Conservation (phyloP, 2,113 vertebrate species). For the Axis porcinus region DNA sequence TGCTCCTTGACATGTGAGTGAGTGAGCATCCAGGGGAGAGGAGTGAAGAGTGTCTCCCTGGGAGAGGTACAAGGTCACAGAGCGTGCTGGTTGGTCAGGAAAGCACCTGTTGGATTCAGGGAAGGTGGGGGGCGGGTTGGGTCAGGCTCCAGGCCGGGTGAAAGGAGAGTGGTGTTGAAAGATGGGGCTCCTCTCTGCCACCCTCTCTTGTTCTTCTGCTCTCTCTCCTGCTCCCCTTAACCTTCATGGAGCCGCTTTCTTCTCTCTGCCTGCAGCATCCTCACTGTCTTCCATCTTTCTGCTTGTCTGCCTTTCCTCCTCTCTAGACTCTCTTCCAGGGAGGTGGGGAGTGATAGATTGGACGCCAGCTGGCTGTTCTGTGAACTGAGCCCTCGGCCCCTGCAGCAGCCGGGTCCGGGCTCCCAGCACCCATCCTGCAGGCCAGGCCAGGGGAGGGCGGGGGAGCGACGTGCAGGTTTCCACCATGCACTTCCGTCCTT, state of each 20-base stretch:
- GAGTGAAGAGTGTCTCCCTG: background rate
- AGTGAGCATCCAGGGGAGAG: background rate
- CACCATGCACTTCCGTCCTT: background rate
- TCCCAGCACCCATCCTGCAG: background rate
- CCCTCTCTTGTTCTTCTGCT: background rate
- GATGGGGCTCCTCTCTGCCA: background rate
- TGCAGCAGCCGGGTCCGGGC: rapidly evolving
- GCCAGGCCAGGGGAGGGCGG: rapidly evolving
- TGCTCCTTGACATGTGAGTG: background rate
- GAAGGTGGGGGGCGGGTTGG: background rate
- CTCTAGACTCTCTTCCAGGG: background rate
- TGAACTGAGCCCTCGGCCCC: background rate
- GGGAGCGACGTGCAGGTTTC: background rate
- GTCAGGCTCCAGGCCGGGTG: background rate
- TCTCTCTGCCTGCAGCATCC: background rate
- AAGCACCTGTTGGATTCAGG: background rate
- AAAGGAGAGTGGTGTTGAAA: background rate
- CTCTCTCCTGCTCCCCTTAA: background rate
- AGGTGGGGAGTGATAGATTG: rapidly evolving
- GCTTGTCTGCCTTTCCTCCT: background rate
- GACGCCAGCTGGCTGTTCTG: rapidly evolving
- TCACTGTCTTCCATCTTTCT: background rate
- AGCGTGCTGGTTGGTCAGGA: background rate
- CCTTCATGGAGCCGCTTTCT: background rate
- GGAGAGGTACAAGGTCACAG: background rate